A percentile compares a stretch with the other conserved stretches of the same genome.
phyloP scores from a whole-genome alignment of 2,888 invertebrate species.

The Phorcus lineatus region DNA sequence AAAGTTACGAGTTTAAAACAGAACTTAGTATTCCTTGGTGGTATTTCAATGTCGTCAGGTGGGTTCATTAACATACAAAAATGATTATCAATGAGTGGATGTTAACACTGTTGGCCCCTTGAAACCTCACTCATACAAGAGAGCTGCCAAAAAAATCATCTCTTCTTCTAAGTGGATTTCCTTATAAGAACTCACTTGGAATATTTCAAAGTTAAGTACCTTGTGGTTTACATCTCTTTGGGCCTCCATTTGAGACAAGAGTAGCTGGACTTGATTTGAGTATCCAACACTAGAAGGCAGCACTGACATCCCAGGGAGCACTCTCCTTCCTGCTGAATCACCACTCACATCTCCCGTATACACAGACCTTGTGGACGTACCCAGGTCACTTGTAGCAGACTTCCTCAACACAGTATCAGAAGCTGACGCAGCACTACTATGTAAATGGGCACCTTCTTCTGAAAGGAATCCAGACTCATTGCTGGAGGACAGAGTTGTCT shows the following conservation, averaged over 20 bases:
- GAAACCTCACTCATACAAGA: too few relatives aligned
- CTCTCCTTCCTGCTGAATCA: neutral
- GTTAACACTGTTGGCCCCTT: too few relatives aligned
- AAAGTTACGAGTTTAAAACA: too few relatives aligned
- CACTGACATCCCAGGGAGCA: neutral
- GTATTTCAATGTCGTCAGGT: too few relatives aligned
- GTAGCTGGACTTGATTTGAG: neutral
- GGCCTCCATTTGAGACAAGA: neutral
- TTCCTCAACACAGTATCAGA: neutral
- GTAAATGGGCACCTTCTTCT: neutral
- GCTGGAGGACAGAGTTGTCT: neutral
- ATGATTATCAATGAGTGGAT: too few relatives aligned
- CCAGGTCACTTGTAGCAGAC: neutral
- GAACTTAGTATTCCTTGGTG: too few relatives aligned
- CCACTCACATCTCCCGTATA: neutral
- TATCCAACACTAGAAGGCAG: neutral
- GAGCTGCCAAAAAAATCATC: too few relatives aligned
- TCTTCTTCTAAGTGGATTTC: too few relatives aligned
- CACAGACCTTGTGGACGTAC: neutral
- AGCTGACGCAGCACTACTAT: neutral
- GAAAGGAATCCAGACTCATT: slow-evolving; percentile 9
- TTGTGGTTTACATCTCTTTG: neutral
- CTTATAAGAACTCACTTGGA: too few relatives aligned
- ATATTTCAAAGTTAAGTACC: neutral
- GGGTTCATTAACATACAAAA: too few relatives aligned